Evolutionary conservation across 2,888 invertebrate species (phyloP).

Genomic region (Oscheius sp.): DNA sequence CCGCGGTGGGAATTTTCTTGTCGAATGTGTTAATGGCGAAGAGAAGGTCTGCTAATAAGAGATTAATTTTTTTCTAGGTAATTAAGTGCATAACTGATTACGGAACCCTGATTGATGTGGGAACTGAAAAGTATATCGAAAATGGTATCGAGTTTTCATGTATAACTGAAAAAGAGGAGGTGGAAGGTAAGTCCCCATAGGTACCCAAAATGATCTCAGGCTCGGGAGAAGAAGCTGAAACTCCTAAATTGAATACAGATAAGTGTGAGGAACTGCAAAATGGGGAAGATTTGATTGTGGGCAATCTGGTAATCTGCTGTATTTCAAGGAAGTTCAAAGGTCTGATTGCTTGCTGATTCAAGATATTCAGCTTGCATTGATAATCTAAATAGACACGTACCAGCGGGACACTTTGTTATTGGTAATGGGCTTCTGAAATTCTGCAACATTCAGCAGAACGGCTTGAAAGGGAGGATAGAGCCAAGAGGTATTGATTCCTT

Average conservation of each 20-base stretch:
- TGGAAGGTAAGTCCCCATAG: slow-evolving; percentile 5
- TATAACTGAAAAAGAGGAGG: slow-evolving; percentile 39
- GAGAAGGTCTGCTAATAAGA: slow-evolving; percentile 34
- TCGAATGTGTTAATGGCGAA: slow-evolving; percentile 39
- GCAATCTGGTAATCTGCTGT: slow-evolving; percentile 61
- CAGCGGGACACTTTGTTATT: slow-evolving; percentile 44
- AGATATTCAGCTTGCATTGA: slow-evolving; percentile 15
- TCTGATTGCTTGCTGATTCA: not conserved
- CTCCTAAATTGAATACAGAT: slow-evolving; percentile 36
- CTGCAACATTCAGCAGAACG: slow-evolving; percentile 54
- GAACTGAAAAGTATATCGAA: slow-evolving; percentile 43
- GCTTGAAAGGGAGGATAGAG: slow-evolving; percentile 56
- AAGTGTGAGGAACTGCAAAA: slow-evolving; percentile 26
- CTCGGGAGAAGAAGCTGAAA: slow-evolving; percentile 11
- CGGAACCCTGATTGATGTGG: slow-evolving; percentile 57
- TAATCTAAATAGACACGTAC: not conserved
- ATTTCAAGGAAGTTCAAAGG: slow-evolving; percentile 50
- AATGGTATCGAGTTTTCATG: slow-evolving; percentile 53
- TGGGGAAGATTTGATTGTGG: slow-evolving; percentile 53
- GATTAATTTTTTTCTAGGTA: slow-evolving; percentile 37
- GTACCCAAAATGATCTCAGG: not conserved
- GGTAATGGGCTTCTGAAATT: slow-evolving; percentile 50
- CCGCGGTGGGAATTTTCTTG: slow-evolving; percentile 47
- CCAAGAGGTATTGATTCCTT: slow-evolving; percentile 46
- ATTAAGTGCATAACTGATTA: slow-evolving; percentile 61